Conservation (phyloP, 2,888 invertebrate species). For the Lasiommata megera region DNA sequence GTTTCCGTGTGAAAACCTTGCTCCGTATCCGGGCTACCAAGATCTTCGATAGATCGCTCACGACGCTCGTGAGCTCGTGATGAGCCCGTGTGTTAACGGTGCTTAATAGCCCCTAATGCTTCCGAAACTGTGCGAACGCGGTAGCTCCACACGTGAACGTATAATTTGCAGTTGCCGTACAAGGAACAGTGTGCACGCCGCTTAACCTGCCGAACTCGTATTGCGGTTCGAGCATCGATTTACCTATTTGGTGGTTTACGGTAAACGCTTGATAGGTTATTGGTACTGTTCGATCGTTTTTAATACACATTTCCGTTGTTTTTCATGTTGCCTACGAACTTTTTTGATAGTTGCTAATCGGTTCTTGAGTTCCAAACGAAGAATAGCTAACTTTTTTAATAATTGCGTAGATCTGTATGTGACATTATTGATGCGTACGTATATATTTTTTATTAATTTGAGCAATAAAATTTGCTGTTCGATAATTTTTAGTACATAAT, state of each 20-base stretch:
- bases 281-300: not conserved
- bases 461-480: too few species aligned
- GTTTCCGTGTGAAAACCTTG: constrained; percentile 68
- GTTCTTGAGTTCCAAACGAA: too few species aligned
- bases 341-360: too few species aligned
- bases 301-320: too few species aligned
- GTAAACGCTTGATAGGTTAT: constrained; percentile 22
- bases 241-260: constrained; percentile 29
- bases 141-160: constrained; percentile 77
- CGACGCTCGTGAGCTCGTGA: constrained; percentile 76
- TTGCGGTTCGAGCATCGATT: constrained; percentile 23
- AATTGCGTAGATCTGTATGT: too few species aligned
- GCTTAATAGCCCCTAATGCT: constrained; percentile 80
- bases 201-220: constrained; percentile 29
- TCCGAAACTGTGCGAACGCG: constrained; percentile 82
- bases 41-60: constrained; percentile 77
- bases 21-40: constrained; percentile 64
- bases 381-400: too few species aligned
- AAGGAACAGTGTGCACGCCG: constrained; percentile 33
- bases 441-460: too few species aligned
- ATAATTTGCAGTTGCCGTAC: constrained; percentile 62
- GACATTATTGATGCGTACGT: too few species aligned
- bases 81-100: constrained; percentile 77
- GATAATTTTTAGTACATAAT: too few species aligned
- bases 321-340: too few species aligned